A percentile compares a stretch with the other conserved stretches of the same genome.
Conservation (phyloP, 2,888 invertebrate genomes). For the Aphrophora alni region DNA sequence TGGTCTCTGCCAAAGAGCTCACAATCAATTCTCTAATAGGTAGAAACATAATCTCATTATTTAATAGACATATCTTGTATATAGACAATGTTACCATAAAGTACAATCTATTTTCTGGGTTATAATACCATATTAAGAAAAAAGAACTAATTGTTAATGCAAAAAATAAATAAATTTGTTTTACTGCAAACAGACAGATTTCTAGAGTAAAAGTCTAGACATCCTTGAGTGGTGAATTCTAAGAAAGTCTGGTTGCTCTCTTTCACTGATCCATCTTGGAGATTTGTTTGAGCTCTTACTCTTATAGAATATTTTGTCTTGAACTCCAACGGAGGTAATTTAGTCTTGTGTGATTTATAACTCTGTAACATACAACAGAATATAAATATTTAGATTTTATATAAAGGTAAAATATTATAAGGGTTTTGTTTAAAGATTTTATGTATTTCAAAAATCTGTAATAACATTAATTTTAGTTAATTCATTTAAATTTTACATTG, state of each 20-base stretch:
- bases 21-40: too few relatives aligned
- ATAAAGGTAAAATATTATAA: too few relatives aligned
- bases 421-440: too few relatives aligned
- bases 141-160: not conserved
- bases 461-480: not conserved
- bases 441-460: too few relatives aligned
- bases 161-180: not conserved
- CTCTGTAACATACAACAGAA: not conserved
- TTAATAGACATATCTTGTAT: too few relatives aligned
- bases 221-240: not conserved
- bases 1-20: too few relatives aligned
- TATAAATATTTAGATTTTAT: too few relatives aligned
- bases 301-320: not conserved
- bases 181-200: slow-evolving; percentile 30
- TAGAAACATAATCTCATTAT: too few relatives aligned
- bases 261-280: not conserved
- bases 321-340: not conserved
- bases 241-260: not conserved
- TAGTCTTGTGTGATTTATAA: not conserved
- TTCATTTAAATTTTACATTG: too few relatives aligned
- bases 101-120: not conserved
- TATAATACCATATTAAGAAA: not conserved
- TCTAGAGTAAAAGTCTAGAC: slow-evolving; percentile 6
- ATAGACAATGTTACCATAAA: not conserved
- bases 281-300: not conserved